Evolutionary conservation across 2,888 invertebrate genomes (phyloP).

Genomic region (Megamerina dolium): DNA sequence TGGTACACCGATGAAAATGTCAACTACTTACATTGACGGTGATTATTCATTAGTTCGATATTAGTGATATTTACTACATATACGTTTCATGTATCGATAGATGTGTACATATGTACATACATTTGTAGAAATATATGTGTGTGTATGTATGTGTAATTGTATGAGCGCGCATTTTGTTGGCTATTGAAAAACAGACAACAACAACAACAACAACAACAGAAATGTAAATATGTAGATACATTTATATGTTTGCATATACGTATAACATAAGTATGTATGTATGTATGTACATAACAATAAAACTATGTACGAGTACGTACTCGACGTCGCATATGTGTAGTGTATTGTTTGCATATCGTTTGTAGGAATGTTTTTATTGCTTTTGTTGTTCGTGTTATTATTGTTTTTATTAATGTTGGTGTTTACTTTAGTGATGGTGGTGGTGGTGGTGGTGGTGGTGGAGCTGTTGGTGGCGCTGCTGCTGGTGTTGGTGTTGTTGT

Average conservation of each 20-base stretch:
- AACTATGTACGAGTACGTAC: too few species aligned
- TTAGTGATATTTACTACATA: too few species aligned
- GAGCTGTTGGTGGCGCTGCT: conserved; percentile 12
- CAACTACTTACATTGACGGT: too few species aligned
- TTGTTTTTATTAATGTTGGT: not conserved
- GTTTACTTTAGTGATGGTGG: conserved; percentile 9
- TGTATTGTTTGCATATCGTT: not conserved
- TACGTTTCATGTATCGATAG: too few species aligned
- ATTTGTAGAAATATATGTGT: not conserved
- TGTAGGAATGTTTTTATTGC: not conserved
- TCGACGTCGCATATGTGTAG: not conserved
- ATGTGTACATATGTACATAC: not conserved
- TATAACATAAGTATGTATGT: too few species aligned
- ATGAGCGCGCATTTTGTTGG: too few species aligned
- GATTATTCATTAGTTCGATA: too few species aligned
- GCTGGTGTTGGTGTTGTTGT: too few species aligned
- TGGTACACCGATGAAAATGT: too few species aligned
- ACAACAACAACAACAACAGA: not conserved
- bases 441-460: conserved; percentile 7
- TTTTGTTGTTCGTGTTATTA: conserved; percentile 4
- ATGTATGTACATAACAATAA: too few species aligned
- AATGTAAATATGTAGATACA: not conserved
- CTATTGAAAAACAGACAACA: too few species aligned
- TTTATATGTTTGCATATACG: too few species aligned
- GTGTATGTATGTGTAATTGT: not conserved